Evolutionary conservation across 2,888 invertebrate species (phyloP), one percentile per base, ranked within the genome.

Genomic region (Tenthredo distinguenda): DNA sequence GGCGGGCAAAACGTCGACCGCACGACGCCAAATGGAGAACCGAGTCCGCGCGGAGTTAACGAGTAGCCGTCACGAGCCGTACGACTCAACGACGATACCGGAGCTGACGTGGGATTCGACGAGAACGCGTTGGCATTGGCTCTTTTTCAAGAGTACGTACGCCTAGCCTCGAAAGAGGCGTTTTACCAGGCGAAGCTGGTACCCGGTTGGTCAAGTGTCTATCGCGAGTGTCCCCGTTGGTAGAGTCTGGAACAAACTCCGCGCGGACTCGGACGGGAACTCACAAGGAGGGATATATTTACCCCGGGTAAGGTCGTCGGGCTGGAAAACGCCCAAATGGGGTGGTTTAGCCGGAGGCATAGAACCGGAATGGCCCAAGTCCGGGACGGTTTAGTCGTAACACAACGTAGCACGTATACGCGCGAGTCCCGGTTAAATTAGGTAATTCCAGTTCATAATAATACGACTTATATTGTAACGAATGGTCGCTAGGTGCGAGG

Each of bases 271-370:
- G 18, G 2, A n/a, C 40, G 79, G 12, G 55, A 62, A 58, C 79
- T 62, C 37, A 34, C 47, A 81, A 81, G 79, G 86, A 85, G 89
- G 88, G 89, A 90, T 90, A 90, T 91, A 91, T 91, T 90, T 90
- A 90, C 90, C 90, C 87, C 91, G 88, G 91, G 90, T 92, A 92
- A 93, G 93, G 92, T 93, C 92, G 92, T 90, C 91, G 91, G 93
- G 93, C 92, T 93, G 93, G 93, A 93, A 93, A 93, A 93, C 93
- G 93, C 91, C 93, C 93, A 93, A 93, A 93, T 93, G 92, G 93
- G 93, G 93, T 93, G 93, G 93, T 93, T 93, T 93, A 93, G 93
- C 92, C 92, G 92, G 93, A 92, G 91, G 91, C 92, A 92, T 91
- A 91, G 90, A 91, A 91, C 91, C 91, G 92, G 92, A 92, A 92